Base-by-base conservation (phyloP, 2,113 vertebrate species). In the Pyrgilauda ruficollis region DNA sequence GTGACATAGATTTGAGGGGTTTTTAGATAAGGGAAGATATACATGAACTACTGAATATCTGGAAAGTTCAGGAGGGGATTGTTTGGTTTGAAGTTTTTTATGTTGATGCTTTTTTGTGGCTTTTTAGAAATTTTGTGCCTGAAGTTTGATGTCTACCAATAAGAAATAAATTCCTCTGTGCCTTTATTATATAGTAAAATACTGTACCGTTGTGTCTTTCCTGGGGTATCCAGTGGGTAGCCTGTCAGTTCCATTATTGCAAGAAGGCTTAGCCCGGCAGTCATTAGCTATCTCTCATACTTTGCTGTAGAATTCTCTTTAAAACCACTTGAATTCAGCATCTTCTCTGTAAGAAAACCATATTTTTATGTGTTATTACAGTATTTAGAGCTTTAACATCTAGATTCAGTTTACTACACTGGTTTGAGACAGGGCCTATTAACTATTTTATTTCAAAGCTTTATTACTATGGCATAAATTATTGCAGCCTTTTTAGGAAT, bases 31-130 rank as follows among this genome's bases (percentile, higher is more conserved):
- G 41, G 11, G 20, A 75, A 55, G 74, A 52, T n/a, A 80, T 72
- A 93, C 94, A 87, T 82, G 44, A 96, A 93, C 35, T 79, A 89
- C 8, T 64, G 41, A 76, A 78, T 53, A 37, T 67, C 37, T 91
- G 21, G n/a, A 74, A 76, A 74, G 30, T 30, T 56, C 43, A 39
- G 31, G 23, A 10, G 11, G 20, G 1, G 7, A 17, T 31, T 35
- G 6, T 46, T n/a, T 19, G 9, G 10, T n/a, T 67, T 52, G 12
- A n/a, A 2, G 1, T 15, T 47, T 66, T 76, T 58, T 15, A 30
- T 52, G 17, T 21, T 0, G n/a, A 4, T 87, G 3, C 16, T 76
- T 96, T 87, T 15, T 67, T 82, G 3, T 66, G 24, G 23, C 19
- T 8, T 84, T 78, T 59, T 44, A 75, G 18, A 63, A 67, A 21